Percentiles rank a stretch among this genome's conserved stretches.
phyloP scores from a whole-genome alignment of 2,888 invertebrate genomes.

The Cerceris ruficornis region DNA sequence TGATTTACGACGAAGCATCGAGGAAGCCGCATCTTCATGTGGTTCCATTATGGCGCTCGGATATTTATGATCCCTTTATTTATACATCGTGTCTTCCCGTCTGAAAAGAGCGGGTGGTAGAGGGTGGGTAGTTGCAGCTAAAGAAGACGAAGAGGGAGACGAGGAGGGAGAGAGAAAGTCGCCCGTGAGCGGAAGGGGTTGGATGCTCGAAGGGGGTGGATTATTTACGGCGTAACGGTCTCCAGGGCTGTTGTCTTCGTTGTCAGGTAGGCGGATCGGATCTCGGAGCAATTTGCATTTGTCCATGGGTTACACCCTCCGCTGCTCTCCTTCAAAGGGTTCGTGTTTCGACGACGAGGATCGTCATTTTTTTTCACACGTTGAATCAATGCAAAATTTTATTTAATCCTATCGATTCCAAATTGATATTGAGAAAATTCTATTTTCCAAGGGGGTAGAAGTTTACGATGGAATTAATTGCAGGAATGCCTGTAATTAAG shows the following conservation, averaged over 20 bases:
- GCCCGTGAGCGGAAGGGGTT: constrained; percentile 32
- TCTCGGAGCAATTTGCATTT: constrained; percentile 61
- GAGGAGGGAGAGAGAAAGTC: neutral
- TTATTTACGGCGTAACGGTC: constrained; percentile 72
- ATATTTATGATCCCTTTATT: constrained; percentile 58
- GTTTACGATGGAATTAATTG: neutral
- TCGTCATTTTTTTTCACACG: constrained; percentile 38
- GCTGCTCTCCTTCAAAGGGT: constrained; percentile 51
- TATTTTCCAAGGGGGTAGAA: neutral
- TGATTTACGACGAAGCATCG: constrained; percentile 48
- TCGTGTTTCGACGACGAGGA: constrained; percentile 36
- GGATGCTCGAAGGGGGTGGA: constrained; percentile 68
- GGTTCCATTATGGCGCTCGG: constrained; percentile 40
- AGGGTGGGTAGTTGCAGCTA: neutral
- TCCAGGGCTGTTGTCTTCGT: constrained; percentile 48
- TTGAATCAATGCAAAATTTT: constrained; percentile 6
- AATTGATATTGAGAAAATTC: too few species aligned
- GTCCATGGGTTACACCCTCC: constrained; percentile 57
- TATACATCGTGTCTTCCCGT: constrained; percentile 43
- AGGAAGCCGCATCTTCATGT: constrained; percentile 46
- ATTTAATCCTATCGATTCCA: too few species aligned
- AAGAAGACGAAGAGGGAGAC: neutral
- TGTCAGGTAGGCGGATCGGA: constrained; percentile 65
- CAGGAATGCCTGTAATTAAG: too few species aligned
- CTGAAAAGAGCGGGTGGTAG: constrained; percentile 11